Evolutionary conservation across 92 coral and sea anemone genomes (phyloP), one percentile per base, ranked within the genome.

Genomic region (Epizoanthus ramosus): DNA sequence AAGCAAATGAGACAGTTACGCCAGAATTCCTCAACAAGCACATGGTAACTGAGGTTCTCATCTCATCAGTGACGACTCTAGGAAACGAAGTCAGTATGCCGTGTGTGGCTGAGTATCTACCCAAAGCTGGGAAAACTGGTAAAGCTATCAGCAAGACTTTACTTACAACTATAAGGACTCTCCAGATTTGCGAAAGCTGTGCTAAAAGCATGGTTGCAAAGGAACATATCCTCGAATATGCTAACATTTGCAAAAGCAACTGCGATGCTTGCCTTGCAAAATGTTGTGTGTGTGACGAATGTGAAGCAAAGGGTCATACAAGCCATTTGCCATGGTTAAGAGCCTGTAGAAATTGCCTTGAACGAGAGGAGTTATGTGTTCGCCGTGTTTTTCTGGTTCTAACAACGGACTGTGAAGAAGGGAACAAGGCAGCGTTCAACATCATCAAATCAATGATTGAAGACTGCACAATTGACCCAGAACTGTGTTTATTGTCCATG

Each of bases 381-480:
- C 83, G 86, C 47, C 75, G 61, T 79, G 85, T 81, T 87, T 61
- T 81, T 67, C 73, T 81, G 28, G 73, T 64, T 28, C 28, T 81
- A 43, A 61, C 72, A 45, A 23, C 86, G 57, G 90, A 82, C 66
- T 74, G 87, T 87, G 90, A 74, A 57, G 58, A 73, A 76, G 90
- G 90, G 39, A 75, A 87, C 84, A 87, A 87, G 68, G n/a, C 82
- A 52, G 90, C 86, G 6, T 69, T 83, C 43, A 23, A 83, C 5
- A 33, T 23, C 9, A 83, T 83, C 65, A 53, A 21, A 3, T 35
- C 17, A 41, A 5, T 63, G 47, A 79, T 61, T 16, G 73, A 79
- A 79, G 72, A 79, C 35, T 72, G 57, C 83, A 61, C 72, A 57
- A 79, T 61, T 61, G 83, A 63, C 47, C 83, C 72, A 60, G 72